Percentiles rank a stretch among this genome's conserved stretches.
These are phyloP conservation scores for Epicauta chinensis DNA, from an alignment of 1,140 invertebrate genomes.

Conservation along the genomic window DNA sequence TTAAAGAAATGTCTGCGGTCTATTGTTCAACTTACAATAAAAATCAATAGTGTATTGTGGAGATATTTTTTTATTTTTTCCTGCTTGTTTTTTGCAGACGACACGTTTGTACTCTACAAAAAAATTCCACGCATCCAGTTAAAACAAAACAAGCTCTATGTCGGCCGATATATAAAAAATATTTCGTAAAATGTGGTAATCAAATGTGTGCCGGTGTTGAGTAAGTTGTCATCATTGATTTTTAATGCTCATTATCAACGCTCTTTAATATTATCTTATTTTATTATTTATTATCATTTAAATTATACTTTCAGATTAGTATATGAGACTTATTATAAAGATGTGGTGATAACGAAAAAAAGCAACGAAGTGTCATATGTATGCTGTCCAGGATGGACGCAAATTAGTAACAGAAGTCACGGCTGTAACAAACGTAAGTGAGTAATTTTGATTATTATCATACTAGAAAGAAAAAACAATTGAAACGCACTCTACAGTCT, in stretches of 20 bases:
- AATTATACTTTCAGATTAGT: slow-evolving; percentile 43
- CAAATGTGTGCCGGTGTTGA: slow-evolving; percentile 47
- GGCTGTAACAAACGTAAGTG: slow-evolving; percentile 59
- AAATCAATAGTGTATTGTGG: too few species aligned
- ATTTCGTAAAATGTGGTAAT: slow-evolving; percentile 45
- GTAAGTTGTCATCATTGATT: too few species aligned
- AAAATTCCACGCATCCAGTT: slow-evolving; percentile 44
- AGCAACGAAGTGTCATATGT: slow-evolving; percentile 44
- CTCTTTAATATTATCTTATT: too few species aligned
- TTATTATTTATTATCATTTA: too few species aligned
- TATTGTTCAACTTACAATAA: too few species aligned
- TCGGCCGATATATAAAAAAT: slow-evolving; percentile 48
- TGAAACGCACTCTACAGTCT: too few species aligned
- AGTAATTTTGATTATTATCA: background rate
- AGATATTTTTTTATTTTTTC: too few species aligned
- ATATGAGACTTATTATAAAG: slow-evolving; percentile 47
- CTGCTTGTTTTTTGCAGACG: slow-evolving; percentile 41
- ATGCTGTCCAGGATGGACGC: slow-evolving; percentile 59
- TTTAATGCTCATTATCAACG: too few species aligned
- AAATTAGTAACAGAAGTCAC: slow-evolving; percentile 47
- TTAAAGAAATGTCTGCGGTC: too few species aligned
- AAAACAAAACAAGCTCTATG: slow-evolving; percentile 48
- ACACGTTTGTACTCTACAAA: slow-evolving; percentile 48
- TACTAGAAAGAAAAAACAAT: too few species aligned
- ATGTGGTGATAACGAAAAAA: slow-evolving; percentile 46